Percentiles rank a stretch among this genome's conserved stretches.
Conservation (phyloP, 2,113 vertebrate genomes). For the Barbus barbus region DNA sequence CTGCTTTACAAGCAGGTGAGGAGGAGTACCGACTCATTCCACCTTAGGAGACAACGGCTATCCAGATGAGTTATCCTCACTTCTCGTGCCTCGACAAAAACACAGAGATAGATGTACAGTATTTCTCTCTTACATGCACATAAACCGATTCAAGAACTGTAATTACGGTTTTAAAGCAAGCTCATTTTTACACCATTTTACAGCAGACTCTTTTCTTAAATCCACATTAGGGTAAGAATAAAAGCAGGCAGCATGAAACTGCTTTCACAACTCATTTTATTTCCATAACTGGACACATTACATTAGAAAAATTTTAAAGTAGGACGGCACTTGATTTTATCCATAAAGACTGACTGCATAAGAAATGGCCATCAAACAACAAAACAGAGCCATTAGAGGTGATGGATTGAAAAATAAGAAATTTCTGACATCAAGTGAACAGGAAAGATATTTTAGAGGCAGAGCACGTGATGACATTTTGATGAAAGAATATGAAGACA, state of each 20-base stretch:
- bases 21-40: constrained; percentile 1
- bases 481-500: constrained; percentile 1
- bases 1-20: constrained; percentile 43
- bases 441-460: neutral
- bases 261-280: no score
- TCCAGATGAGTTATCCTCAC: constrained; percentile 40
- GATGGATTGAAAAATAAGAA: neutral
- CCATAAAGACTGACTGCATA: neutral
- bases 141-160: no score
- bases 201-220: no score
- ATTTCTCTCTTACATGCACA: constrained; percentile 11
- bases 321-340: neutral
- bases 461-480: neutral
- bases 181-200: no score
- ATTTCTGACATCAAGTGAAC: neutral
- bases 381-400: neutral
- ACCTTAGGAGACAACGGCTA: constrained; percentile 35
- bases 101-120: neutral
- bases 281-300: no score
- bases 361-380: neutral
- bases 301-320: no score
- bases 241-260: no score
- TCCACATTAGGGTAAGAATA: no score
- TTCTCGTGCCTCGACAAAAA: neutral
- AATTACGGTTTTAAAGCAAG: no score